These are phyloP conservation scores for Drosophila lutescens DNA, from an alignment of 2,888 invertebrate genomes.

Conservation along the genomic window DNA sequence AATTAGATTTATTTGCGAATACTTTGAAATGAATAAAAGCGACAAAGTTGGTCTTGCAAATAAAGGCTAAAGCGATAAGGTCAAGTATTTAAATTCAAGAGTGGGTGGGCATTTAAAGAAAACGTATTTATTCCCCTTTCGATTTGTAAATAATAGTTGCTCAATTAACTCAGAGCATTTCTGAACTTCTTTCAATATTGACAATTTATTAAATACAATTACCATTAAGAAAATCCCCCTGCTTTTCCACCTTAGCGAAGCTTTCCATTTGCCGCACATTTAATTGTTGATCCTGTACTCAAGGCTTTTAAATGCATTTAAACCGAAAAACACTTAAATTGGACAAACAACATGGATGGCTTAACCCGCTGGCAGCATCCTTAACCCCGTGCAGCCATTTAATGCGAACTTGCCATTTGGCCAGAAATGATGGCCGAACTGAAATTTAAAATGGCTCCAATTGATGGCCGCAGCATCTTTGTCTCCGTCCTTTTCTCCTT, in stretches of 20 bases:
- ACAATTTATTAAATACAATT: constrained; percentile 28
- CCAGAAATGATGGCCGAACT: constrained; percentile 52
- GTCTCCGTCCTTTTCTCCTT: constrained; percentile 20
- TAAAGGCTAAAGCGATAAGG: constrained; percentile 6
- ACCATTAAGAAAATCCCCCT: constrained; percentile 2
- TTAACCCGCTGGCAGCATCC: constrained; percentile 14
- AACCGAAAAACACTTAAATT: constrained; percentile 49
- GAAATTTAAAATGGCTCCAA: constrained; percentile 72
- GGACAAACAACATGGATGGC: constrained; percentile 41
- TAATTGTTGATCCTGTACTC: constrained; percentile 20
- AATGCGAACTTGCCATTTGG: constrained; percentile 53
- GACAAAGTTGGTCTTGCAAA: constrained; percentile 2
- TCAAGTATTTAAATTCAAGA: background rate
- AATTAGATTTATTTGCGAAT: constrained; percentile 39
- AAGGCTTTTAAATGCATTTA: constrained; percentile 42
- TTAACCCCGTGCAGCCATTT: constrained; percentile 53
- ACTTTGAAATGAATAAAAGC: constrained; percentile 1
- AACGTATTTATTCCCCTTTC: background rate
- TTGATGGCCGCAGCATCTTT: constrained; percentile 59
- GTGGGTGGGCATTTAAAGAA: background rate
- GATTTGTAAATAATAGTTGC: background rate
- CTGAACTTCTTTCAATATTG: constrained; percentile 16
- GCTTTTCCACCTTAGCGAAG: background rate
- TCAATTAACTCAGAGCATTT: background rate
- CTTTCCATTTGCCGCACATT: constrained; percentile 23